Base-by-base conservation (phyloP, 2,113 vertebrate species). In the Ivindomyrus marchei region DNA sequence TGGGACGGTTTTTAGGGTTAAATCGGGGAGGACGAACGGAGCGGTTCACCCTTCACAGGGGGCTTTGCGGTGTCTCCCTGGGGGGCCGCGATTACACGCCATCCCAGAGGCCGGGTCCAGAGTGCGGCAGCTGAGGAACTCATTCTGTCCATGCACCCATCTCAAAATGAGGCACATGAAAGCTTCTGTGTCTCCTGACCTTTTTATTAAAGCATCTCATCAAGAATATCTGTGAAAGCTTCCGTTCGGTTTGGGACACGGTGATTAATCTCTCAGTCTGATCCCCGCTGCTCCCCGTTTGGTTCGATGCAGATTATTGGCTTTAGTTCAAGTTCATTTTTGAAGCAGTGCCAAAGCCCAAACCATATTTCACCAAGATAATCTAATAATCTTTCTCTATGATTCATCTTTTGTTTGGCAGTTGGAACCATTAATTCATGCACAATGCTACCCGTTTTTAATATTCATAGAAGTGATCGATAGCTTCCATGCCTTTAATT, bases 381-480 rank as follows among this genome's bases (percentile, higher is more conserved):
- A 90, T 90, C 50, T 74, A 47, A 90, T 90, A 77, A 90, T 88
- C 89, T 52, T 74, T 77, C 85, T 80, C 42, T 70, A 50, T 88
- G 85, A 90, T 88, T 49, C 62, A 90, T 70, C 52, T 90, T 87
- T 90, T 77, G 24, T 80, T 90, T 88, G 58, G 85, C 85, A 88
- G 85, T 77, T 77, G 62, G 27, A 88, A 90, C 56, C 74, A 90
- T 88, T 87, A 90, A 90, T 90, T 90, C 27, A 88, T 90, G 62
- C 49, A 19, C 62, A 49, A 53, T 24, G 85, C 74, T 56, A 77
- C 85, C 70, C 87, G 45, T 88, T 88, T 88, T 90, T 90, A 80
- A 80, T 90, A 88, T 90, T 77, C 89, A 90, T 88, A 80, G 66
- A 88, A 80, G 39, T 88, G 89, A 90, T 90, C 89, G 36, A 90